These are phyloP conservation scores for Melanchra persicariae DNA, from an alignment of 2,888 invertebrate species.

Conservation along the genomic window DNA sequence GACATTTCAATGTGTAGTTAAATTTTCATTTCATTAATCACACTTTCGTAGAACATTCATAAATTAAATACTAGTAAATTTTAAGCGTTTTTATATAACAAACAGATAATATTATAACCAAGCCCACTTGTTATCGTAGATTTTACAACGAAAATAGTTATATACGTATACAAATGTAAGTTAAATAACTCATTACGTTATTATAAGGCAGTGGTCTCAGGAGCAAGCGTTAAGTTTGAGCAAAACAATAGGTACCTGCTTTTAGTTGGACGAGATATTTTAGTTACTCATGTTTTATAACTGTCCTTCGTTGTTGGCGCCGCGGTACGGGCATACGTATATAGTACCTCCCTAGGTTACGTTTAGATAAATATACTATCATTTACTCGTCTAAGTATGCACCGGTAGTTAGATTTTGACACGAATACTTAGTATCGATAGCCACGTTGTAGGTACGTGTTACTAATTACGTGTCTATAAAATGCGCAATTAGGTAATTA, in stretches of 20 bases:
- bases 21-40: constrained; percentile 68
- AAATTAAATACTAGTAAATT: constrained; percentile 63
- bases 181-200: constrained; percentile 69
- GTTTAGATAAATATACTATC: constrained; percentile 64
- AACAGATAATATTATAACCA: constrained; percentile 70
- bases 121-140: constrained; percentile 85
- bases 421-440: constrained; percentile 78
- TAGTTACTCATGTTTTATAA: constrained; percentile 51
- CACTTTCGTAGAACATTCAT: constrained; percentile 67
- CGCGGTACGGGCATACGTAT: constrained; percentile 61
- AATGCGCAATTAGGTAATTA: constrained; percentile 79
- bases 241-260: constrained; percentile 65
- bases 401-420: constrained; percentile 83
- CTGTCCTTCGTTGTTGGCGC: constrained; percentile 69
- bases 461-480: constrained; percentile 77
- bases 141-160: constrained; percentile 88
- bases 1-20: constrained; percentile 74
- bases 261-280: constrained; percentile 49
- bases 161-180: constrained; percentile 78
- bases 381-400: constrained; percentile 72
- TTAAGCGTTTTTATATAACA: constrained; percentile 71
- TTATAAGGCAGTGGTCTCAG: constrained; percentile 63
- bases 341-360: constrained; percentile 51
- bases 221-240: constrained; percentile 67
- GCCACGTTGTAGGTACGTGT: constrained; percentile 70